A percentile compares a stretch with the other conserved stretches of the same genome.
phyloP scores from a whole-genome alignment of 1,140 invertebrate species.

The Agrypnia vestita region DNA sequence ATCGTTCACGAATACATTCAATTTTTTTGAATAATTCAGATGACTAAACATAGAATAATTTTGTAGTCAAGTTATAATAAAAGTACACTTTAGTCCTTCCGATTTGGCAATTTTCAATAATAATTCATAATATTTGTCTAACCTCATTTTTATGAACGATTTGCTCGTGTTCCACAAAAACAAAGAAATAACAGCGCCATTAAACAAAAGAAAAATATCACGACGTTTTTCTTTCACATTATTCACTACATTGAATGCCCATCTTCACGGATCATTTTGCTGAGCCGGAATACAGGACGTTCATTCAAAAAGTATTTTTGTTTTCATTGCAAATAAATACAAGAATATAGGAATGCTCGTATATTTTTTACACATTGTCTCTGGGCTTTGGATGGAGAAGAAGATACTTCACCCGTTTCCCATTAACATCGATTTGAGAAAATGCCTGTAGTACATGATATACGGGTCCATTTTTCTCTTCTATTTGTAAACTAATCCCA shows the following conservation, averaged over 20 bases:
- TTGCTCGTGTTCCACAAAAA: neutral
- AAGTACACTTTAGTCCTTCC: no score
- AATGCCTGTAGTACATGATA: neutral
- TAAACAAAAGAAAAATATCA: constrained; percentile 10
- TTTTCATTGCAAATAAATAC: neutral
- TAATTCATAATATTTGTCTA: neutral
- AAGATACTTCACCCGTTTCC: neutral
- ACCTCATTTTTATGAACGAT: neutral
- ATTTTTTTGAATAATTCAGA: no score
- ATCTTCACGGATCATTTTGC: constrained; percentile 1
- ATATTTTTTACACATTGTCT: neutral
- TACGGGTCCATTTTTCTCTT: neutral
- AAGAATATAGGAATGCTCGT: neutral
- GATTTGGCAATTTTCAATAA: neutral
- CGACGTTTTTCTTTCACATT: constrained; percentile 16
- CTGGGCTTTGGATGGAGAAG: neutral
- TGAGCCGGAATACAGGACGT: constrained; percentile 4
- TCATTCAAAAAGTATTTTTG: constrained; percentile 6
- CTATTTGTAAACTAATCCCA: neutral
- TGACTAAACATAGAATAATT: no score
- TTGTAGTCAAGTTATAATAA: no score
- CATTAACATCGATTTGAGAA: constrained; percentile 12
- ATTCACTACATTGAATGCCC: constrained; percentile 37
- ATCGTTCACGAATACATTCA: no score
- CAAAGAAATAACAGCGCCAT: constrained; percentile 28